Conservation (phyloP, 2,797 vertebrate species). For the Sebastes paucispinis region DNA sequence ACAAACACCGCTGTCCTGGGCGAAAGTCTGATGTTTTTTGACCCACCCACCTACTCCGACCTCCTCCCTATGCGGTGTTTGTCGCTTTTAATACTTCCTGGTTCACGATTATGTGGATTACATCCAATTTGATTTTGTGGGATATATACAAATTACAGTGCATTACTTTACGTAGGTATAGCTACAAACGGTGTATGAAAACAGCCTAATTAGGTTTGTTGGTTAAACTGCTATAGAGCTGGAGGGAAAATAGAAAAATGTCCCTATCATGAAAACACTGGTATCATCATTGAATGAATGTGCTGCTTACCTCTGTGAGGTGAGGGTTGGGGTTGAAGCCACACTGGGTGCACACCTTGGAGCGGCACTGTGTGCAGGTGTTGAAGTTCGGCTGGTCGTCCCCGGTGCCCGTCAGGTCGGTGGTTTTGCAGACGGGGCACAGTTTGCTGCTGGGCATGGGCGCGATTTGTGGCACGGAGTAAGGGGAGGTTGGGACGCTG, state of each 20-base stretch:
- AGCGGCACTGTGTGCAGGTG: slow-evolving; percentile 95
- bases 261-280: not conserved
- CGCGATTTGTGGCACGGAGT: slow-evolving; percentile 97
- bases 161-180: too few relatives aligned
- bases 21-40: too few relatives aligned
- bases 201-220: not conserved
- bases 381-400: slow-evolving; percentile 92
- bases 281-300: not conserved
- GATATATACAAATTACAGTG: too few relatives aligned
- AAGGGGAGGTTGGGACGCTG: slow-evolving; percentile 94
- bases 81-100: not conserved
- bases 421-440: slow-evolving; percentile 97
- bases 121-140: not conserved
- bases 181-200: too few relatives aligned
- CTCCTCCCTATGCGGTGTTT: not conserved
- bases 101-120: not conserved
- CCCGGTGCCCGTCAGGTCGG: slow-evolving; percentile 89
- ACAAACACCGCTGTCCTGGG: fast-evolving
- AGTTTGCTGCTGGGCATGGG: slow-evolving; percentile 98
- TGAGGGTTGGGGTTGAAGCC: slow-evolving; percentile 99
- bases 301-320: slow-evolving; percentile 91
- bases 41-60: fast-evolving
- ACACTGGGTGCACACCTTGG: slow-evolving; percentile 96
- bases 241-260: not conserved
- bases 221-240: not conserved